Evolutionary conservation across 2,113 vertebrate genomes (phyloP).

Genomic region (Marmota monax): DNA sequence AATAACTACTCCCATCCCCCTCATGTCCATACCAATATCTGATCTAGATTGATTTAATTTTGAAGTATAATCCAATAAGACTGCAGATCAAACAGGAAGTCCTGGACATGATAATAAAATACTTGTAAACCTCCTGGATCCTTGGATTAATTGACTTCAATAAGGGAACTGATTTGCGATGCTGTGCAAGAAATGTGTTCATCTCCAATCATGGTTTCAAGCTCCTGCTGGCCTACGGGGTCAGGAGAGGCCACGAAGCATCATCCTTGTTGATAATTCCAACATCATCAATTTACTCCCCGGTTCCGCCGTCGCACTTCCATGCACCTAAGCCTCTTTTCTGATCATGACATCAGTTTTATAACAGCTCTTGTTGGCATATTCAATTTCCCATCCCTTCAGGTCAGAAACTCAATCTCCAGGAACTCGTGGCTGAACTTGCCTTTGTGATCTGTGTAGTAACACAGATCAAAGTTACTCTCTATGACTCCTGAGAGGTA

Average conservation of each 20-base stretch:
- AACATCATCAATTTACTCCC: too few species aligned
- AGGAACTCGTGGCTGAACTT: slow-evolving; percentile 99
- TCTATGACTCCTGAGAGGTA: slow-evolving; percentile 86
- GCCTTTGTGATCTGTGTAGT: slow-evolving; percentile 98
- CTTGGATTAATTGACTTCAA: slow-evolving; percentile 40
- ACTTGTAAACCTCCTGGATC: slow-evolving; percentile 98
- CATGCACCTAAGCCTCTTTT: slow-evolving; percentile 90
- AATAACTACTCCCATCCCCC: slow-evolving; percentile 9
- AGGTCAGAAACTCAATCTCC: slow-evolving; percentile 97
- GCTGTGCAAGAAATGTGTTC: too few species aligned
- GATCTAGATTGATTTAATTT: slow-evolving; percentile 98
- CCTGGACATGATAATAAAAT: slow-evolving; percentile 99
- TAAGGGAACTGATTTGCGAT: too few species aligned
- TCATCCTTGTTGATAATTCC: too few species aligned
- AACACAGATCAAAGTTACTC: slow-evolving; percentile 96
- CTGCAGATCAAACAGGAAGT: slow-evolving; percentile 99
- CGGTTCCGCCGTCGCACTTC: too few species aligned
- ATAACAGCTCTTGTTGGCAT: slow-evolving; percentile 99
- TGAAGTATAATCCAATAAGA: slow-evolving; percentile 98
- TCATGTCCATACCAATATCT: slow-evolving; percentile 74
- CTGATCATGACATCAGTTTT: slow-evolving; percentile 99
- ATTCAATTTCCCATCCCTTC: slow-evolving; percentile 97
- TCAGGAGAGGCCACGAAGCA: too few species aligned
- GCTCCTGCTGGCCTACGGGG: too few species aligned
- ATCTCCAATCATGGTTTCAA: too few species aligned